Evolutionary conservation across 2,888 invertebrate species (phyloP), one percentile per base, ranked within the genome.

Genomic region (Drosophila kanekoi): DNA sequence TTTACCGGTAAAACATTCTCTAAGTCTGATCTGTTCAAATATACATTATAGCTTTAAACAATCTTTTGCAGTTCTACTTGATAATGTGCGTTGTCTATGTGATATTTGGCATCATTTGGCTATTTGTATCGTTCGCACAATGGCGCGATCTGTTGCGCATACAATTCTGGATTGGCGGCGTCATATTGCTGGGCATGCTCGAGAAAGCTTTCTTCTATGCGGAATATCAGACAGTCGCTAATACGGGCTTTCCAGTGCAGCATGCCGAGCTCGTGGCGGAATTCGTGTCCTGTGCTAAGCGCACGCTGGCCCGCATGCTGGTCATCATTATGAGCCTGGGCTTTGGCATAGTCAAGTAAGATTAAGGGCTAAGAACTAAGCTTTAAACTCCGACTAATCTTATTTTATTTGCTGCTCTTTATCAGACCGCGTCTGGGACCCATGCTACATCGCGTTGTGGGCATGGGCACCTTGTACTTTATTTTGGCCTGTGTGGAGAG

Each of bases 141-240:
- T 98, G 98, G 98, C 94, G 97, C 41, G 98, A 98, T 91, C 93
- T 98, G 20, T 93, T 98, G 54, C 94, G 98, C 35, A 96, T 98
- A 44, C 98, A 99, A 93, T 98, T 98, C 93, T 98, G 98, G 98
- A 98, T 99, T 90, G 98, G 98, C 6, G 97, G 95, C 32, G 97
- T 98, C 11, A 97, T 98, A 60, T 92, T 98, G 11, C 93, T 98
- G 2, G 97, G 98, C 44, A 96, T 96, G 96, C 89, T 96, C 35
- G 97, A 97, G 92, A 96, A 96, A 90, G 97, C 98, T 4, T 96
- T 97, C 0, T 98, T 97, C 92, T 97, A 97, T 90, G 97, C 96
- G 0, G 97, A 98, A 83, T 98, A 97, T 92, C 95, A 96, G 81
- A 95, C 94, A 53, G 94, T 97, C 54, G 96, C 96, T 90, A 94